Evolutionary conservation across 1,140 invertebrate species (phyloP), one percentile per base, ranked within the genome.

Genomic region (Polyergus mexicanus): DNA sequence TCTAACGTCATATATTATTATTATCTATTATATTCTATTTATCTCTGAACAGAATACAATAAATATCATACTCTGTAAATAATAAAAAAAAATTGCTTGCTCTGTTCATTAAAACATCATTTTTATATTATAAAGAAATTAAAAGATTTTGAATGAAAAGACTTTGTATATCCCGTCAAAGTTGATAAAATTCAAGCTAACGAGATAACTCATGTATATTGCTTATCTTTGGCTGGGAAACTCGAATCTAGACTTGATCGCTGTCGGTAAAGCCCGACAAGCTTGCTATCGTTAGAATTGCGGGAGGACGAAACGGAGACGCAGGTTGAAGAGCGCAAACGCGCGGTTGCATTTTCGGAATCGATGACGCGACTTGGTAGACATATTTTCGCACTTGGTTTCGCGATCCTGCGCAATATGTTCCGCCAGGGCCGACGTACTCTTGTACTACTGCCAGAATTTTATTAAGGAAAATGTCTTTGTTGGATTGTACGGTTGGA

Each of bases 331-430:
- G 4, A n/a, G 72, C 88, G 75, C 85, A 84, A 76, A 80, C 88
- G 88, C 74, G 13, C 10, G 25, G 32, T 54, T 58, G 7, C 7
- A 22, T 51, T 38, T 28, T 44, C n/a, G 41, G 44, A 91, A 91
- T 91, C 89, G 69, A 91, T 91, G 84, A 63, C 38, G 54, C 84
- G 60, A 47, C 71, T 69, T 32, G 51, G 75, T 86, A 25, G 10
- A 89, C 60, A 38, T 71, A 87, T 76, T 74, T 47, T 74, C 65
- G 81, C 60, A 51, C 47, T 63, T n/a, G 13, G 35, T 44, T 22
- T 54, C 47, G 32, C 54, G 86, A 63, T 90, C 74, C 77, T 90
- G 89, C 89, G 84, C 89, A 58, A 56, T 25, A 25, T 56, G 28
- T 51, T 62, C 60, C 28, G 38, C 10, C 86, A 90, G 86, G 86